A percentile compares a stretch with the other conserved stretches of the same genome.
These are phyloP conservation scores for Centrocercus urophasianus DNA, from an alignment of 2,113 vertebrate genomes.

Conservation along the genomic window DNA sequence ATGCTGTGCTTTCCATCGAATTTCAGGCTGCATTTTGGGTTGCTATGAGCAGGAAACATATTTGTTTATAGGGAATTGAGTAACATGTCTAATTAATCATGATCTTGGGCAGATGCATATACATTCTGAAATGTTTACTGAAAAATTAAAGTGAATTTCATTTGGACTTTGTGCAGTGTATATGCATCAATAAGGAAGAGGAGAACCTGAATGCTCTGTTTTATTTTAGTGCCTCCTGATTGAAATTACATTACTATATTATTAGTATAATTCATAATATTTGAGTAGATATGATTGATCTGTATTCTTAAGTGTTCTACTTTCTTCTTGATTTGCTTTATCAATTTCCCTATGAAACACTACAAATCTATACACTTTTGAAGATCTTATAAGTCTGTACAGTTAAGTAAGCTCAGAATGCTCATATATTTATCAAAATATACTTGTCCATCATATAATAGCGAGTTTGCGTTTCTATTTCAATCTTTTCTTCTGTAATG, in stretches of 20 bases:
- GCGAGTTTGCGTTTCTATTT: neutral
- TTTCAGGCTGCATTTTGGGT: neutral
- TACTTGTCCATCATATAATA: neutral
- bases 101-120: neutral
- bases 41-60: neutral
- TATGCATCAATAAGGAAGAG: neutral
- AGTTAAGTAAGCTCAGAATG: neutral
- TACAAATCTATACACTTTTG: neutral
- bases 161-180: neutral
- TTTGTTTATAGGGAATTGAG: neutral
- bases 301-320: neutral
- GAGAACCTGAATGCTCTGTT: neutral
- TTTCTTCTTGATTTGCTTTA: neutral
- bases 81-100: neutral
- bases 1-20: too few relatives aligned
- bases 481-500: too few relatives aligned
- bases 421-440: neutral
- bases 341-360: neutral
- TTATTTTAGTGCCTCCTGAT: neutral
- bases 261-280: neutral
- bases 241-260: accelerated
- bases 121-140: neutral
- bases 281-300: neutral
- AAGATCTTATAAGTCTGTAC: neutral
- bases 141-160: neutral